These are phyloP conservation scores for Clanis bilineata DNA, from an alignment of 2,888 invertebrate species.

Conservation along the genomic window DNA sequence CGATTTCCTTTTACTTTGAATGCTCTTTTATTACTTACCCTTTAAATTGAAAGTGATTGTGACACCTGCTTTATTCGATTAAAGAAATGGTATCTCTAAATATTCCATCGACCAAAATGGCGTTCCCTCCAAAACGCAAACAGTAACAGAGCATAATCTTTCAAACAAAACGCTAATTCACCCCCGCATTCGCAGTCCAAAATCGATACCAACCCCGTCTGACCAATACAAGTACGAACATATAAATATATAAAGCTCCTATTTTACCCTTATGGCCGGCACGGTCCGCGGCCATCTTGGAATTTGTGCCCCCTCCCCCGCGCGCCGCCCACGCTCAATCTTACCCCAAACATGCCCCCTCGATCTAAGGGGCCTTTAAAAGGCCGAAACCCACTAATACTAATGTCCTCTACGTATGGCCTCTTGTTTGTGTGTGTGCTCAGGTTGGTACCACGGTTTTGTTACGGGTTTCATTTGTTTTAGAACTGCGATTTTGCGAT, in stretches of 20 bases:
- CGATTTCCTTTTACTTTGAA: constrained; percentile 20
- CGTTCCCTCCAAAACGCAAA: constrained; percentile 8
- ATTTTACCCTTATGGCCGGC: constrained; percentile 82
- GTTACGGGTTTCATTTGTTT: constrained; percentile 44
- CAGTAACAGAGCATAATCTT: background rate
- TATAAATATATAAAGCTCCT: constrained; percentile 70
- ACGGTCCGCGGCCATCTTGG: constrained; percentile 79
- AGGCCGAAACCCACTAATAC: constrained; percentile 81
- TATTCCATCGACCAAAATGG: background rate
- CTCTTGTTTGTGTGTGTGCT: constrained; percentile 42
- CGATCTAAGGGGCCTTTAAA: constrained; percentile 78
- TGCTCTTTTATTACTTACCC: background rate
- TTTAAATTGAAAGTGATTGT: background rate
- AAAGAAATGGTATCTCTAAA: too few relatives aligned
- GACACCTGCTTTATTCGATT: background rate
- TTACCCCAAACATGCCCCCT: constrained; percentile 77
- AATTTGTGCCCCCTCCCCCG: constrained; percentile 58
- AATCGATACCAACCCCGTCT: constrained; percentile 66
- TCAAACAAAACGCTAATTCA: constrained; percentile 3
- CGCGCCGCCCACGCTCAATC: constrained; percentile 69
- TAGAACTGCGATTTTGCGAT: constrained; percentile 28
- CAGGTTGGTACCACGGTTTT: constrained; percentile 43
- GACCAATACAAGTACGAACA: constrained; percentile 73
- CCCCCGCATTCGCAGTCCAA: constrained; percentile 21
- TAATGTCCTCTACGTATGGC: constrained; percentile 72